These are phyloP conservation scores for Anolis carolinensis DNA, from an alignment of 2,113 vertebrate genomes.

Conservation along the genomic window DNA sequence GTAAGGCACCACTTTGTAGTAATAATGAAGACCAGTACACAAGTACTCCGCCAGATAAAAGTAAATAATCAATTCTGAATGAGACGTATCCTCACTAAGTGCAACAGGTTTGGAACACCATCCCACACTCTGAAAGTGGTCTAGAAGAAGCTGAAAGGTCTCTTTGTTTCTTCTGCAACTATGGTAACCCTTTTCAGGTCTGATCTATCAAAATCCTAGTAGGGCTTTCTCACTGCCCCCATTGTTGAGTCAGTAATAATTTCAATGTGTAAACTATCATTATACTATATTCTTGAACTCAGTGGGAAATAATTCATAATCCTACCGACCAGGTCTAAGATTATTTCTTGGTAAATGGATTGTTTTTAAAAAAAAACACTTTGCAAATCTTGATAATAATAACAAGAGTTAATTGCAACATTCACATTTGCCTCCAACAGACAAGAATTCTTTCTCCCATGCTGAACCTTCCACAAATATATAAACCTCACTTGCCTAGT, in stretches of 20 bases:
- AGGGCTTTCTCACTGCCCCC: neutral
- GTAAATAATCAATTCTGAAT: neutral
- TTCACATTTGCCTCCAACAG: too few relatives aligned
- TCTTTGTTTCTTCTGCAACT: neutral
- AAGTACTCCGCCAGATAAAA: neutral
- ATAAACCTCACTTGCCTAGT: too few relatives aligned
- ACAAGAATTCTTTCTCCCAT: too few relatives aligned
- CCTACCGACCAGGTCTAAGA: neutral
- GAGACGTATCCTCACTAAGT: neutral
- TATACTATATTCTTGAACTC: neutral
- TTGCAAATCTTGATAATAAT: slow-evolving; percentile 41
- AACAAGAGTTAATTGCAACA: too few relatives aligned
- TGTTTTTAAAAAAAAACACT: neutral
- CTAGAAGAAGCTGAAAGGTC: neutral
- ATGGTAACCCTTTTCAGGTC: slow-evolving; percentile 1
- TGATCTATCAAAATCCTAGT: neutral
- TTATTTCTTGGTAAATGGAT: neutral
- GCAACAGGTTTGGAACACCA: neutral
- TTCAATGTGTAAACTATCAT: neutral
- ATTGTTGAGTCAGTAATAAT: neutral
- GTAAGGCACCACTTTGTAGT: neutral
- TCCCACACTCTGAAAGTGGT: neutral
- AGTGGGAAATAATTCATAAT: neutral
- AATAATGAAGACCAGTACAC: neutral
- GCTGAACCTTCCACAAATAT: too few relatives aligned